Base-by-base conservation (phyloP, 2,113 vertebrate genomes). In the Planiliza haematocheilus region DNA sequence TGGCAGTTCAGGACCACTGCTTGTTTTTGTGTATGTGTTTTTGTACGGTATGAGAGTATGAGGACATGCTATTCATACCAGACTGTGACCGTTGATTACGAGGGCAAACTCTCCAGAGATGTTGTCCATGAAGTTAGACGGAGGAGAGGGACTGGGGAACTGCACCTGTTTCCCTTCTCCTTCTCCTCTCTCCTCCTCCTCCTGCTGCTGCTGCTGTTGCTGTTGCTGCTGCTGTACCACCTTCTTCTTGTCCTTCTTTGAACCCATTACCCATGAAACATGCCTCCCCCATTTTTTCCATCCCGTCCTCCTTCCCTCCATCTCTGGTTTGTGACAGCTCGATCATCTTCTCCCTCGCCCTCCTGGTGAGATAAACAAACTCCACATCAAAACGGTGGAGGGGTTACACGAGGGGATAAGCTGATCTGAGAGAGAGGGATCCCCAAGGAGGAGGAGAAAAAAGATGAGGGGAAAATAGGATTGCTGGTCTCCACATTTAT, bases 41-140 rank as follows among this genome's bases (percentile, higher is more conserved):
- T 30, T 30, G 24, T 46, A 7, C 14, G 37, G 14, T 21, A 3
- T 13, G 39, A 14, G 10, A 7, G 17, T 50, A 11, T 63, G 36
- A 8, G 18, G 18, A 20, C 0, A 3, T 64, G 70, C 56, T 51
- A 9, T 67, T 71, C 95, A 74, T 91, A 99, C 97, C 95, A 98
- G 91, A 79, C 97, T 98, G 91, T 98, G 97, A 11, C 97, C 97
- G 0, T 92, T 97, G 93, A 99, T 94, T 57, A 99, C 92, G 6
- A 99, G 87, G 49, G 95, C 97, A 0, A 96, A 99, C 71, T 99
- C 97, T 10, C 96, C 96, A 0, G 95, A 92, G 2, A 97, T 91
- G 8, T 94, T 95, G 70, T 98, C 96, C 89, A 96, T 91, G 81
- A 95, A 90, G 0, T 92, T 94, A 1, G 94, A 83, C 20, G 94